Evolutionary conservation across 2,888 invertebrate species (phyloP).

Genomic region (Hypolimnas misippus): DNA sequence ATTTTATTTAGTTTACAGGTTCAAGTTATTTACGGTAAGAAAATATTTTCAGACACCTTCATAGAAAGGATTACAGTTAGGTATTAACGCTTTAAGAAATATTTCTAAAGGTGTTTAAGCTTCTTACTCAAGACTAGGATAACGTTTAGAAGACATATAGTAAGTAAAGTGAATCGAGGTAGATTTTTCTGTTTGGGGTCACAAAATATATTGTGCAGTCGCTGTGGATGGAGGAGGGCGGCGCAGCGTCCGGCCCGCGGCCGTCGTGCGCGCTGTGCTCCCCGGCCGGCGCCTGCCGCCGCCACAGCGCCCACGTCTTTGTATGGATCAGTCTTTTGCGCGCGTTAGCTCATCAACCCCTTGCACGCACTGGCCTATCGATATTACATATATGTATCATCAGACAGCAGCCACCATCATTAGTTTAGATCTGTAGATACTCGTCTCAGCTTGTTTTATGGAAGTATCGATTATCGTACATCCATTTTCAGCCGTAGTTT

Average conservation of each 20-base stretch:
- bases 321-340: constrained; percentile 58
- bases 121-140: no score
- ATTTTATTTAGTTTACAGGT: not conserved
- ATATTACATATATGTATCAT: constrained; percentile 33
- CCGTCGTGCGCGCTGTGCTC: constrained; percentile 57
- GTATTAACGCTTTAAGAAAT: not conserved
- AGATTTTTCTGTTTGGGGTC: constrained; percentile 26
- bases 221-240: constrained; percentile 84
- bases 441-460: constrained; percentile 4
- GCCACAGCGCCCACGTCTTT: constrained; percentile 71
- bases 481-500: constrained; percentile 7
- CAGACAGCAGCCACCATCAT: constrained; percentile 20
- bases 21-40: not conserved
- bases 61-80: not conserved
- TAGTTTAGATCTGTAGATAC: constrained; percentile 18
- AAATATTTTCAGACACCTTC: not conserved
- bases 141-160: not conserved
- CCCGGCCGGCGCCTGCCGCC: constrained; percentile 62
- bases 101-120: not conserved
- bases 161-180: not conserved
- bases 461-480: constrained; percentile 6
- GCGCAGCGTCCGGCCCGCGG: constrained; percentile 50
- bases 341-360: constrained; percentile 50
- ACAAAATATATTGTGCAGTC: constrained; percentile 73
- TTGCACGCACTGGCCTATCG: constrained; percentile 42